These are phyloP conservation scores for Drosophila parabipectinata DNA, from an alignment of 1,140 invertebrate species.

Conservation along the genomic window DNA sequence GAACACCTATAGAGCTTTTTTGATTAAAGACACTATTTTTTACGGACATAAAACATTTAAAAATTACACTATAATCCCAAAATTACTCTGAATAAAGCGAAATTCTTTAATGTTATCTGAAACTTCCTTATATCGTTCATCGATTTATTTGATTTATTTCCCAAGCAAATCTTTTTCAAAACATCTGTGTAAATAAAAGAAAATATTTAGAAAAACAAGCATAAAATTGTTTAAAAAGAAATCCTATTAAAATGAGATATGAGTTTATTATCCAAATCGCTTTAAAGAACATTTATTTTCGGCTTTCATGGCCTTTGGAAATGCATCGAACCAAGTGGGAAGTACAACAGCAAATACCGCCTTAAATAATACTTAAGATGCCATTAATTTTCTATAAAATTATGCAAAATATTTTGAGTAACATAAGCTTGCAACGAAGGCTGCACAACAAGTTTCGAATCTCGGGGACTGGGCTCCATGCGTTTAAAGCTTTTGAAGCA, in stretches of 20 bases:
- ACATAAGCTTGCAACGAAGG: slow-evolving; percentile 6
- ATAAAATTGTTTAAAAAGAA: not conserved
- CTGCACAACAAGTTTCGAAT: slow-evolving; percentile 22
- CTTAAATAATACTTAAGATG: slow-evolving; percentile 10
- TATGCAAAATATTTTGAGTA: slow-evolving; percentile 4
- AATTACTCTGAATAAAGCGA: no score
- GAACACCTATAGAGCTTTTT: no score
- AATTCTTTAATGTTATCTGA: no score
- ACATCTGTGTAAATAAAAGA: not conserved
- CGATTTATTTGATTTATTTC: not conserved
- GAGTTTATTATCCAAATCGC: slow-evolving; percentile 1
- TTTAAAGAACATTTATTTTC: not conserved
- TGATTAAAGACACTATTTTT: no score
- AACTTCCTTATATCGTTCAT: no score
- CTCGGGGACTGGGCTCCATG: not conserved
- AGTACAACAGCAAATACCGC: slow-evolving; percentile 9
- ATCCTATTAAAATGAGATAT: not conserved
- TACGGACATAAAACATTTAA: no score
- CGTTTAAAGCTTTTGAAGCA: slow-evolving; percentile 55
- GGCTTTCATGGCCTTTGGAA: not conserved
- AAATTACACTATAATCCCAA: no score
- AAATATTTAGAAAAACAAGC: not conserved
- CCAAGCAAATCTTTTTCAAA: not conserved
- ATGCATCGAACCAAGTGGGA: slow-evolving; percentile 9
- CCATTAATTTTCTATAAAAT: slow-evolving; percentile 8